These are phyloP conservation scores for Chionomys nivalis DNA, from an alignment of 2,113 vertebrate genomes.

Conservation along the genomic window DNA sequence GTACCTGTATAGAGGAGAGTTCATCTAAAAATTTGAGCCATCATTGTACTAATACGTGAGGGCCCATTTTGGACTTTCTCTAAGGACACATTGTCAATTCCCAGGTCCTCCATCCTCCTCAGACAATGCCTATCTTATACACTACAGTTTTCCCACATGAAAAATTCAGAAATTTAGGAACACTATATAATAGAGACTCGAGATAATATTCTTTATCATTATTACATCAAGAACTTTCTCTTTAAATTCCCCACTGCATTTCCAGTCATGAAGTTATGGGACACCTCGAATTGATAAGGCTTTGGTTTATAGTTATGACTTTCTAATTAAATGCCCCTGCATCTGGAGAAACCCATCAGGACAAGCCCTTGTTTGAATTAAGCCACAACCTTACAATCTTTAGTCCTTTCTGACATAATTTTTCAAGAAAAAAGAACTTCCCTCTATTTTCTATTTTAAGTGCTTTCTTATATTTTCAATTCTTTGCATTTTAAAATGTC, in stretches of 20 bases:
- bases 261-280: not conserved
- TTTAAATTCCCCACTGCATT: not conserved
- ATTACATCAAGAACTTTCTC: not conserved
- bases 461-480: not conserved
- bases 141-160: not conserved
- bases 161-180: not conserved
- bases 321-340: not conserved
- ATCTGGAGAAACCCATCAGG: not conserved
- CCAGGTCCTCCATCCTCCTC: not conserved
- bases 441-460: not conserved
- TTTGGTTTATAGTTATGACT: not conserved
- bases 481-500: conserved; percentile 16
- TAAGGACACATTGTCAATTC: not conserved
- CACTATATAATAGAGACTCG: not conserved
- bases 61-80: not conserved
- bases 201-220: not conserved
- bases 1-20: not conserved
- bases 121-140: not conserved
- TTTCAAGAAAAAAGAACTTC: not conserved
- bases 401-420: not conserved
- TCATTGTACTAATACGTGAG: not conserved
- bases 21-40: conserved; percentile 7
- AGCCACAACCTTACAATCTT: not conserved
- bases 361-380: not conserved
- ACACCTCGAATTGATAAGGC: not conserved